These are phyloP conservation scores for Pristionchus arcanus DNA, from an alignment of 2,888 invertebrate species.

Conservation along the genomic window DNA sequence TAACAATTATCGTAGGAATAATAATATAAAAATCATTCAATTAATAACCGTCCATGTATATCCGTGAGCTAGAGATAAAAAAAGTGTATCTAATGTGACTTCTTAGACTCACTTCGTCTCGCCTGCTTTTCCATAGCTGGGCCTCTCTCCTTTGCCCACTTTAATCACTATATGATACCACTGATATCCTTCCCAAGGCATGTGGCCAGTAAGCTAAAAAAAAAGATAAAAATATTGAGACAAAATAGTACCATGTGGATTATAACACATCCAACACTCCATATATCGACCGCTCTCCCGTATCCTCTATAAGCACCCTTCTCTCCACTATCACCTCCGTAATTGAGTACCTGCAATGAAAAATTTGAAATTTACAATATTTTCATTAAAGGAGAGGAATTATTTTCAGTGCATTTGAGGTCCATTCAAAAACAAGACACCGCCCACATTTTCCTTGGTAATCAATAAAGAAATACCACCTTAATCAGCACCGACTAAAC, in stretches of 20 bases:
- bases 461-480: too few species aligned
- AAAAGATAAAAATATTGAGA: background rate
- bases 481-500: too few species aligned
- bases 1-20: background rate
- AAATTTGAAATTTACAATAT: too few species aligned
- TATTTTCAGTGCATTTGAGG: too few species aligned
- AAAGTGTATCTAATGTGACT: background rate
- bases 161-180: constrained; percentile 96
- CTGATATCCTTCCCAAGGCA: constrained; percentile 93
- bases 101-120: constrained; percentile 1
- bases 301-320: constrained; percentile 86
- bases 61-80: background rate
- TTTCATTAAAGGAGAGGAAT: too few species aligned
- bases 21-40: background rate
- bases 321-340: constrained; percentile 76
- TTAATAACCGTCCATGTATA: too few species aligned
- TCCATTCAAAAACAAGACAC: too few species aligned
- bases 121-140: constrained; percentile 38
- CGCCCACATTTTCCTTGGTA: too few species aligned
- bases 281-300: constrained; percentile 94
- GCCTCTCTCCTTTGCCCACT: constrained; percentile 89
- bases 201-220: constrained; percentile 82
- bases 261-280: constrained; percentile 96
- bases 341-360: constrained; percentile 22
- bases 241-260: constrained; percentile 95